Base-by-base conservation (phyloP, 2,888 invertebrate genomes). In the Chloromyia formosa region DNA sequence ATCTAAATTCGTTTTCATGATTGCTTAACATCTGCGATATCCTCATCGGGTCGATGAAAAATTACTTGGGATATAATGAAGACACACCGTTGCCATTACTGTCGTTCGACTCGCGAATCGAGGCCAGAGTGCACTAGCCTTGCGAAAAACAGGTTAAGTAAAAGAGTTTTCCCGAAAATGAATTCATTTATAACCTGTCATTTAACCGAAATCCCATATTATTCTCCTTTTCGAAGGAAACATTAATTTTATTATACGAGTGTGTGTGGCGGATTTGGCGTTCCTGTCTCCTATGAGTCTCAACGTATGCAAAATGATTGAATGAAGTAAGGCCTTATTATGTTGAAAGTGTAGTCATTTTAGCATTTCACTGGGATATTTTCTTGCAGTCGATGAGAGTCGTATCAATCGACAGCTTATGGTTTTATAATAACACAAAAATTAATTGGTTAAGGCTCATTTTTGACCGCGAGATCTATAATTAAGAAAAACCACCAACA, bases 41-140 rank as follows among this genome's bases (percentile, higher is more conserved):
- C n/a, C 42, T 14, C 18, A 5, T 14, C 42, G 40, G 16, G 27
- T 35, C 27, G 27, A 35, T 64, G 64, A 64, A 64, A 64, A 64
- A 64, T 64, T 40, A 42, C 64, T 35, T 64, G 18, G n/a, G 27
- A 35, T 10, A 42, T 40, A 42, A 40, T 64, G 64, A 64, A 64
- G 64, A 64, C 42, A 64, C 23, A 35, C 27, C 27, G 27, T 35
- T 35, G 27, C 27, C 7, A 35, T 35, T 35, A 61, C 14, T 61
- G 23, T 27, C 22, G 20, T 54, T 18, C n/a, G 10, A 58, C 10
- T 58, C 58, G 58, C 58, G 27, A 35, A 58, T 18, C 20, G 20
- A 58, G 58, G 58, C 20, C 58, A 58, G 20, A 20, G 18, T 4
- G 16, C 7, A 58, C 20, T 9, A 18, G 20, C 20, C 2, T 12